phyloP scores from a whole-genome alignment of 1,140 invertebrate species.

The Drosophila auraria region DNA sequence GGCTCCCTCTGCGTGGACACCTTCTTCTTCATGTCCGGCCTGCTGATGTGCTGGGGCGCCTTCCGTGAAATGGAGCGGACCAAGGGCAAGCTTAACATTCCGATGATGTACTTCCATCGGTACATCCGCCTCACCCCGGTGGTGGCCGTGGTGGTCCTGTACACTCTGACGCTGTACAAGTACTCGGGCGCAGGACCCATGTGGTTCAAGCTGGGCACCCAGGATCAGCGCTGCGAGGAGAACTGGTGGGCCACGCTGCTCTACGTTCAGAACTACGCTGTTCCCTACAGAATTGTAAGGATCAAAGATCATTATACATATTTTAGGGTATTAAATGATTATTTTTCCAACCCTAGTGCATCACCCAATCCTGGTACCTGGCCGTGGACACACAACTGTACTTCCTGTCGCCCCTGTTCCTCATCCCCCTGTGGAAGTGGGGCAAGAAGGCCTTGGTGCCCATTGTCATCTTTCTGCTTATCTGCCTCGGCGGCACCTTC shows the following conservation, averaged over 20 bases:
- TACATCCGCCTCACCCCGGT: constrained; percentile 87
- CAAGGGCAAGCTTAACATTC: constrained; percentile 85
- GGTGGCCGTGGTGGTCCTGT: constrained; percentile 86
- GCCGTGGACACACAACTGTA: constrained; percentile 95
- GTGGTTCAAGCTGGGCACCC: constrained; percentile 86
- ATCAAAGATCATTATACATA: not conserved
- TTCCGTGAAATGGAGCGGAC: constrained; percentile 89
- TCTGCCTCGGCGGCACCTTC: constrained; percentile 88
- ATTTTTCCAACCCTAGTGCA: constrained; percentile 88
- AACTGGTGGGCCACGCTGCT: constrained; percentile 95
- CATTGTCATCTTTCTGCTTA: constrained; percentile 86
- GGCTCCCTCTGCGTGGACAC: constrained; percentile 89
- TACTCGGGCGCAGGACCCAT: constrained; percentile 87
- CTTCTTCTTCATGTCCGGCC: constrained; percentile 89
- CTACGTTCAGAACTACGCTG: constrained; percentile 94
- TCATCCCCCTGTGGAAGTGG: constrained; percentile 90
- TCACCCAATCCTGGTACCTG: constrained; percentile 96
- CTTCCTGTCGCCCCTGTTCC: constrained; percentile 90
- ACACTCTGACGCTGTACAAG: constrained; percentile 85
- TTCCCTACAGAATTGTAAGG: constrained; percentile 80
- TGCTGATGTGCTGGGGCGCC: constrained; percentile 88
- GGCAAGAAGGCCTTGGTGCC: constrained; percentile 87
- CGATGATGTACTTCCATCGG: constrained; percentile 86
- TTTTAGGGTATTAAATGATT: too few relatives aligned
- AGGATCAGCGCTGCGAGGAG: constrained; percentile 88